Percentiles rank a stretch among this genome's conserved stretches.
Conservation (phyloP, 2,113 vertebrate genomes). For the Eretmochelys imbricata region DNA sequence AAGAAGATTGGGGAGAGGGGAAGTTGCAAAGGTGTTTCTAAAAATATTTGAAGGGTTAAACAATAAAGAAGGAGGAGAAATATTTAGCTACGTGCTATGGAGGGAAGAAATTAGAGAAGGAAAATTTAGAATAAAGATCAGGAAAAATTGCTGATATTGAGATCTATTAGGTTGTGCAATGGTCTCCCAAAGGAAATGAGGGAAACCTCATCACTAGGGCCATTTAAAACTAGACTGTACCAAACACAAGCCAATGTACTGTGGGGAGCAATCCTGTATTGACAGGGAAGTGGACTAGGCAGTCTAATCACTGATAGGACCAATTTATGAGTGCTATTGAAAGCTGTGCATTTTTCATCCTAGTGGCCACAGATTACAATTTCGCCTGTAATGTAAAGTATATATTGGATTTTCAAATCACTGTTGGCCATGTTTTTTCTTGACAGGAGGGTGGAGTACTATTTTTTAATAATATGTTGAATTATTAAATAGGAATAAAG, state of each 20-base stretch:
- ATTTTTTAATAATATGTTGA: background rate
- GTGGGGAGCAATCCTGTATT: background rate
- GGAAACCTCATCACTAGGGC: background rate
- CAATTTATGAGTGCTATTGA: background rate
- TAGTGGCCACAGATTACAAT: background rate
- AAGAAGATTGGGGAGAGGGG: background rate
- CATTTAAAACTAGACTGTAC: background rate
- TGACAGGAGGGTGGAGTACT: background rate
- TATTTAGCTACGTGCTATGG: background rate
- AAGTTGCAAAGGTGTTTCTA: background rate
- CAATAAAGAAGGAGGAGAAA: background rate
- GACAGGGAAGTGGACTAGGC: background rate
- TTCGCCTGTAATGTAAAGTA: background rate
- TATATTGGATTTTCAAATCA: background rate
- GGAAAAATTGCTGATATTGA: background rate
- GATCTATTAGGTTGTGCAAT: background rate
- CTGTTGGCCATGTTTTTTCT: background rate
- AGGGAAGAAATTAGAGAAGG: background rate
- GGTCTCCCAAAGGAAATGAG: rapidly evolving
- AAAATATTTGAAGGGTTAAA: background rate
- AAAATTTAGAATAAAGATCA: background rate
- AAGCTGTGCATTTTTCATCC: background rate
- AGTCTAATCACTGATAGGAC: background rate
- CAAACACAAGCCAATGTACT: background rate
- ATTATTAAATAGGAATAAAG: background rate